phyloP scores from a whole-genome alignment of 1,140 invertebrate genomes.

The Trachymyrmex cornetzi region DNA sequence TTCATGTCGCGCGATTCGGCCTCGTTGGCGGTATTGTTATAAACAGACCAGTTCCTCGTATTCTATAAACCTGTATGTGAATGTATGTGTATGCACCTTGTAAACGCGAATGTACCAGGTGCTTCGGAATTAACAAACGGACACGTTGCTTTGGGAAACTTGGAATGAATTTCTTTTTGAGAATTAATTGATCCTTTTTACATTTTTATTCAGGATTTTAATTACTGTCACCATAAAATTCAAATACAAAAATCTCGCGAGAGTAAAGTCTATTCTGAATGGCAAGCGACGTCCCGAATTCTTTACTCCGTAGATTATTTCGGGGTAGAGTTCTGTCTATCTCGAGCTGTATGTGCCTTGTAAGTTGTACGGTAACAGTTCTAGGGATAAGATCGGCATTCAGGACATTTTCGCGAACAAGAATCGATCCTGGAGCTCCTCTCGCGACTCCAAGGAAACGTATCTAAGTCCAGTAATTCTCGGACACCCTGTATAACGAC shows the following conservation, averaged over 20 bases:
- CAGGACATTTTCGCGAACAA: not conserved
- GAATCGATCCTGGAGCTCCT: not conserved
- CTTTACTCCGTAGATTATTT: not conserved
- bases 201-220: not conserved
- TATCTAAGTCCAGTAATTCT: not conserved
- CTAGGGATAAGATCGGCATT: not conserved
- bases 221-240: not conserved
- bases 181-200: not conserved
- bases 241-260: not conserved
- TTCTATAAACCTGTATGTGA: not conserved
- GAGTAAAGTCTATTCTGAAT: not conserved
- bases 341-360: not conserved
- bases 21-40: conserved; percentile 62
- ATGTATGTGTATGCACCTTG: not conserved
- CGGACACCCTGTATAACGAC: conserved; percentile 41
- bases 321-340: not conserved
- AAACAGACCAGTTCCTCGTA: conserved; percentile 50
- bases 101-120: not conserved
- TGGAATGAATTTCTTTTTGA: not conserved
- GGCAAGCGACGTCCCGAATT: not conserved
- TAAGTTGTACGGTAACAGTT: not conserved
- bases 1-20: conserved; percentile 30
- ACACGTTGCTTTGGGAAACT: not conserved
- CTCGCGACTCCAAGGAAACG: too few relatives aligned
- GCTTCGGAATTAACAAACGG: not conserved